A percentile compares a stretch with the other conserved stretches of the same genome.
phyloP scores from a whole-genome alignment of 2,113 vertebrate genomes.

The Syngnathus floridae region DNA sequence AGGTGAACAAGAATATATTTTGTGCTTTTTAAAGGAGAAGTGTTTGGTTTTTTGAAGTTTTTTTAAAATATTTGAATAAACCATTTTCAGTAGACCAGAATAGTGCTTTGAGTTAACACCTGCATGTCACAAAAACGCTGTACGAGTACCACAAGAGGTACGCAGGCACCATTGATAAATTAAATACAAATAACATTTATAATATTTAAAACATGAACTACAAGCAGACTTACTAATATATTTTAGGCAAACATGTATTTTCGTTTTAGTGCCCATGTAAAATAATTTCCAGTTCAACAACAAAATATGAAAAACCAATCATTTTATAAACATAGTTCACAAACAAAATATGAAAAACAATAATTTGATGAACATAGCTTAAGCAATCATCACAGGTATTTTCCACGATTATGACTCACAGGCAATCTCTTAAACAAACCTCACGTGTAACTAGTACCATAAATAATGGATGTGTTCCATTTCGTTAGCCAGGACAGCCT shows the following conservation, averaged over 20 bases:
- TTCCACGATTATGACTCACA: neutral
- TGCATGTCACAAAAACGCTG: neutral
- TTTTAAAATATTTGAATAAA: conserved; percentile 80
- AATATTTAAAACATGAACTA: neutral
- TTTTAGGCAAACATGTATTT: neutral
- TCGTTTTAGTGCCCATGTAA: neutral
- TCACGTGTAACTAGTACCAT: neutral
- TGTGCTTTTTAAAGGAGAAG: conserved; percentile 86
- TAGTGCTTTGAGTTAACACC: neutral
- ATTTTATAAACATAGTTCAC: too few species aligned
- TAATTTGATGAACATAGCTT: neutral
- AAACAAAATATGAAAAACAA: too few species aligned
- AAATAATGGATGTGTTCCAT: neutral
- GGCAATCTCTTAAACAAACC: neutral
- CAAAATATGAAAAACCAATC: too few species aligned
- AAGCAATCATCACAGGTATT: neutral
- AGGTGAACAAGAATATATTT: conserved; percentile 78
- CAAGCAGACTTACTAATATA: neutral
- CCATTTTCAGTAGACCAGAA: conserved; percentile 67
- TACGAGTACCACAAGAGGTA: neutral
- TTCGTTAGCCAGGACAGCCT: neutral
- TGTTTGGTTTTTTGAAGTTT: conserved; percentile 87
- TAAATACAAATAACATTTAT: neutral
- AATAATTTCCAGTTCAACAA: neutral
- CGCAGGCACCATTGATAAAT: neutral